Evolutionary conservation across 2,888 invertebrate species (phyloP), one percentile per base, ranked within the genome.

Genomic region (Eupithecia centaureata): DNA sequence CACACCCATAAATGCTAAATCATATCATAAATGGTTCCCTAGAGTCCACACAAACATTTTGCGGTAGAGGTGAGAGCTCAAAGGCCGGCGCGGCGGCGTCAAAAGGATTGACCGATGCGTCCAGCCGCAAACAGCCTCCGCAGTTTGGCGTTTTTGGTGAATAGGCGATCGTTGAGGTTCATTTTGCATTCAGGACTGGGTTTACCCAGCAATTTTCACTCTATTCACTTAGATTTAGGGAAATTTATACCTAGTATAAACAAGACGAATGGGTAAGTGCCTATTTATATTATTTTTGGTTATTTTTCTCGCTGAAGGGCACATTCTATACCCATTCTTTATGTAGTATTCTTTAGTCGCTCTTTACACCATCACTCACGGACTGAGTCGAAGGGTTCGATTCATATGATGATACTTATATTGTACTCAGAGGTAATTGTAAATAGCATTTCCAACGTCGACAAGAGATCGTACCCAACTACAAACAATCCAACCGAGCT

Each of bases 1-100:
- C 10, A 52, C 15, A 27, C 7, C 27, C 18, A 22, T 47, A 27
- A 27, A 27, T 18, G 52, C n/a, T 18, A 22, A 32, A 63, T 63
- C 22, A 56, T 28, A 42, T 33, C 8, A 18, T 82, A 84, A 82
- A 73, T 78, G 80, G 81, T 79, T 78, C 78, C 76, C 78, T 76
- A 82, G 82, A 83, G 86, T 84, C 85, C 84, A 82, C 82, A 82
- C 84, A 87, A 90, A 86, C 86, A 88, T 90, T 47, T 91, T 91
- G 92, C 86, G 92, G 92, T 88, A 76, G 78, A 90, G 91, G 91
- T 90, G 90, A 85, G 86, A 90, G 88, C 82, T 91, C 90, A 91
- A 91, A 92, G 89, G 89, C 82, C 83, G 82, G 22, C 47, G 22
- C 47, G 89, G 82, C 54, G 79, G 84, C 85, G 86, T 87, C 87